Evolutionary conservation across 2,797 vertebrate genomes (phyloP).

Genomic region (Fistularia commersonii): DNA sequence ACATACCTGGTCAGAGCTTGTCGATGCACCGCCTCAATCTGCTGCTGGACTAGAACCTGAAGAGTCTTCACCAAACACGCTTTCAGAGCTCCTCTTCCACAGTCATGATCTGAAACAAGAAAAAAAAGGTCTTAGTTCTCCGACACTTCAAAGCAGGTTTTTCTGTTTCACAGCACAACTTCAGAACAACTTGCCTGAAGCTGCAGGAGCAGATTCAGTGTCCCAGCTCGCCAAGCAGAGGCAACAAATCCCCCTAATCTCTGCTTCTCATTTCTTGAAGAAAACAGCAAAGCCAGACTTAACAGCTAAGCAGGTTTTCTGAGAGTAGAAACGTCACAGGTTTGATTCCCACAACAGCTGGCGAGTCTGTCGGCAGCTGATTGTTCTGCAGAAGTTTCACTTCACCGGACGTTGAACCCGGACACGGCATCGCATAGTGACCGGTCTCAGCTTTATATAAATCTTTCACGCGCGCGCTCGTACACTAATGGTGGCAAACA

Average conservation of each 20-base stretch:
- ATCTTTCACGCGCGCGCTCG: no score
- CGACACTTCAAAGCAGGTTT: not conserved
- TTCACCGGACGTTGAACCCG: no score
- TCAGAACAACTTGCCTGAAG: not conserved
- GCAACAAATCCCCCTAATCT: not conserved
- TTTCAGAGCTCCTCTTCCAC: conserved; percentile 33
- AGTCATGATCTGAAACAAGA: conserved; percentile 46
- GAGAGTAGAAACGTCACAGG: not conserved
- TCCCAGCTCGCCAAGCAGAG: no score
- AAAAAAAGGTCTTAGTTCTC: conserved; percentile 2
- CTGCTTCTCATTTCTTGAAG: not conserved
- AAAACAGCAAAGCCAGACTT: not conserved
- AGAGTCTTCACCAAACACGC: conserved; percentile 18
- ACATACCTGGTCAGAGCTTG: conserved; percentile 20
- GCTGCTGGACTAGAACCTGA: conserved; percentile 27
- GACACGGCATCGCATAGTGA: no score
- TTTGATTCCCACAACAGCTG: no score
- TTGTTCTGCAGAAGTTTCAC: no score
- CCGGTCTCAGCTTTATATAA: no score
- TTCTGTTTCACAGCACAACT: not conserved
- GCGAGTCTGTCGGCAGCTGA: no score
- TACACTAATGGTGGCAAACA: no score
- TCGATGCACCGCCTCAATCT: conserved; percentile 19
- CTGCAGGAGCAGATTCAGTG: no score
- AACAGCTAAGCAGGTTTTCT: not conserved